phyloP scores from a whole-genome alignment of 2,113 vertebrate genomes.

The Eulemur rufifrons region DNA sequence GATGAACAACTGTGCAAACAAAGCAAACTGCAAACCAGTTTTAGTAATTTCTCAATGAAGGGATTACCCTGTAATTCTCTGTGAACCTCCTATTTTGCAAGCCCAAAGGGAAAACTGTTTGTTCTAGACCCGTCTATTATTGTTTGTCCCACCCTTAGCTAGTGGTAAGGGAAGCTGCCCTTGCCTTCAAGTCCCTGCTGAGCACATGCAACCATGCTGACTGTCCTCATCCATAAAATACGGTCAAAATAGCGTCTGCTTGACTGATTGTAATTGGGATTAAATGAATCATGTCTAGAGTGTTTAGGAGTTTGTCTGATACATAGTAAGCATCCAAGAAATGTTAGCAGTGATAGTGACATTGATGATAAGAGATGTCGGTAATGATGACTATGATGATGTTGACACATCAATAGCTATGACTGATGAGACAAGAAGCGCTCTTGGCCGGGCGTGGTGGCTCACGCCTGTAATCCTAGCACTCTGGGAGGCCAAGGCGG shows the following conservation, averaged over 20 bases:
- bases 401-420: neutral
- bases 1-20: neutral
- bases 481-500: too few species aligned
- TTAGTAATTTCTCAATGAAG: conserved; percentile 56
- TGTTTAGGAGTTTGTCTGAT: neutral
- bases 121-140: neutral
- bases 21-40: neutral
- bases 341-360: neutral
- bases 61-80: conserved; percentile 24
- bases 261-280: neutral
- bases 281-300: neutral
- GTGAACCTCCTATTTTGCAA: conserved; percentile 17
- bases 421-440: neutral
- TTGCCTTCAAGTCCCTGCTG: neutral
- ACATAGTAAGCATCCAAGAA: neutral
- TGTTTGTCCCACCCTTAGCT: neutral
- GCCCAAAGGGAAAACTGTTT: neutral
- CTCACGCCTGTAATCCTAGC: too few species aligned
- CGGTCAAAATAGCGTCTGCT: neutral
- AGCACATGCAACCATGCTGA: neutral
- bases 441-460: neutral
- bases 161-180: neutral
- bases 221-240: neutral
- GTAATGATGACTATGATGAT: neutral
- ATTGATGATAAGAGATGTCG: neutral